Evolutionary conservation across 2,113 vertebrate genomes (phyloP).

Genomic region (Colius striatus): DNA sequence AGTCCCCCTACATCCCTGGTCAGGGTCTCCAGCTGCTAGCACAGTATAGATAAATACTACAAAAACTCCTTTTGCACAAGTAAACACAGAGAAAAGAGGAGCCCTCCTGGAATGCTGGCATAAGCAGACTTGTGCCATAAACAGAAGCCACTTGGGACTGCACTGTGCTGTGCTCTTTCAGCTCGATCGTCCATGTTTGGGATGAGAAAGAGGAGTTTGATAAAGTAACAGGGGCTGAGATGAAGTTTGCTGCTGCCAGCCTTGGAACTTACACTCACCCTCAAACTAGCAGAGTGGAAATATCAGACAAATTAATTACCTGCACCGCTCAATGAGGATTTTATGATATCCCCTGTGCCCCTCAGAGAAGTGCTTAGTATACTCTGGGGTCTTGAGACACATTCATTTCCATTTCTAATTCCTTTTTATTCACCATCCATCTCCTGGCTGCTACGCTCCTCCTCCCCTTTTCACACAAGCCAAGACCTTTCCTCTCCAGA

Average conservation of each 20-base stretch:
- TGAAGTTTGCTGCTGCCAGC: not conserved
- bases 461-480: not conserved
- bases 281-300: not conserved
- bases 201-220: not conserved
- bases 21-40: not conserved
- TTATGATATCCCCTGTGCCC: not conserved
- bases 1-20: not conserved
- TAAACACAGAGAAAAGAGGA: not conserved
- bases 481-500: not conserved
- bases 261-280: not conserved
- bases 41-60: not conserved
- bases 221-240: not conserved
- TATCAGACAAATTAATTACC: constrained; percentile 28
- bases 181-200: not conserved
- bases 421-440: constrained; percentile 17
- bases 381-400: constrained; percentile 14
- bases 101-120: accelerated
- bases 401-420: constrained; percentile 42
- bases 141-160: accelerated
- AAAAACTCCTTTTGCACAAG: not conserved
- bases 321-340: constrained; percentile 37
- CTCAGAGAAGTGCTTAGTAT: not conserved
- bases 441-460: not conserved
- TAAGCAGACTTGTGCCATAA: not conserved
- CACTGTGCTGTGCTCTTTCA: not conserved